Conservation (phyloP, 2,797 vertebrate species). For the Eleutherodactylus coqui region DNA sequence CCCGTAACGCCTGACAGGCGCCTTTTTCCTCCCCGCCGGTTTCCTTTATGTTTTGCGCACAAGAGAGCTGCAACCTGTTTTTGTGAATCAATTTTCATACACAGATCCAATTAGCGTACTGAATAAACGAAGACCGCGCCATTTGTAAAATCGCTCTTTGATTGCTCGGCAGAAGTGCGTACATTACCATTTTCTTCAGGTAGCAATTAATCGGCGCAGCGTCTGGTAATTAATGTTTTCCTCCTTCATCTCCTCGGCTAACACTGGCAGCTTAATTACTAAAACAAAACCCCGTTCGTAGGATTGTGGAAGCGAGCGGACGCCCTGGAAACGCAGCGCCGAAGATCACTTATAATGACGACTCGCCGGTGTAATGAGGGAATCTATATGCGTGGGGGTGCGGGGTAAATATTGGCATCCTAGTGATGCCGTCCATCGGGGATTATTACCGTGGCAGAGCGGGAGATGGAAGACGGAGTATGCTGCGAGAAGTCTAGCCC, state of each 20-base stretch:
- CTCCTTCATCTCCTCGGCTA: conserved; percentile 45
- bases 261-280: conserved; percentile 38
- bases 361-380: conserved; percentile 23
- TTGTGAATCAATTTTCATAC: conserved; percentile 2
- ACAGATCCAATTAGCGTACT: not conserved
- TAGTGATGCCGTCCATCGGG: not conserved
- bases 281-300: conserved; percentile 18
- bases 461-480: not conserved
- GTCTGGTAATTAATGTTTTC: conserved; percentile 51
- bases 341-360: not conserved
- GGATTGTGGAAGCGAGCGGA: conserved; percentile 9
- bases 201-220: conserved; percentile 50
- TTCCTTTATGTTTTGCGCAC: not conserved
- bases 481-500: too few relatives aligned
- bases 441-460: not conserved
- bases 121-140: conserved; percentile 5
- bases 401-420: conserved; percentile 4
- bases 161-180: conserved; percentile 10
- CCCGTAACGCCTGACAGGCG: too few relatives aligned
- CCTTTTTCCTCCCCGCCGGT: too few relatives aligned
- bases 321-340: conserved; percentile 11
- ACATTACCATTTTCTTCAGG: conserved; percentile 49
- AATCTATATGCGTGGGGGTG: not conserved
- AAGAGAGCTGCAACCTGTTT: not conserved
- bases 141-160: not conserved